Conservation (phyloP, 2,888 invertebrate genomes). For the Drosophila siamana region DNA sequence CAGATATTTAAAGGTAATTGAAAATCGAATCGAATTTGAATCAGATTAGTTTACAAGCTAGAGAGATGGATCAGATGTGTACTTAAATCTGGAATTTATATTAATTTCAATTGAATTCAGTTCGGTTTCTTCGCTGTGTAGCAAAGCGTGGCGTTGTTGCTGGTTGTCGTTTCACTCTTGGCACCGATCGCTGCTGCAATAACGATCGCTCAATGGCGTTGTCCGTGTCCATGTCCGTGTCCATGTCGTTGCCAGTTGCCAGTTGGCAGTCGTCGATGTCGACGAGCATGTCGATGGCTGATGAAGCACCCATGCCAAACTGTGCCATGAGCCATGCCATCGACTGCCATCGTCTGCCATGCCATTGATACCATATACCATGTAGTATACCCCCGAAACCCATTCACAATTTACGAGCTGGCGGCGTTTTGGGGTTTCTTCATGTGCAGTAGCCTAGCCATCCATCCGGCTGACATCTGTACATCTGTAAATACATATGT, state of each 20-base stretch:
- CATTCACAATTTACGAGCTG: conserved; percentile 49
- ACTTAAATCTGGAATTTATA: too few species aligned
- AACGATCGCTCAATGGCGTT: conserved; percentile 46
- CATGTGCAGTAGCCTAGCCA: conserved; percentile 42
- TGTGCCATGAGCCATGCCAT: conserved; percentile 20
- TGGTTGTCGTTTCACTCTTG: too few species aligned
- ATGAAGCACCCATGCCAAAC: conserved; percentile 47
- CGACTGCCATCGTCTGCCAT: too few species aligned
- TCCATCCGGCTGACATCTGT: background rate
- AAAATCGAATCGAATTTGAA: too few species aligned
- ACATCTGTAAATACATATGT: background rate
- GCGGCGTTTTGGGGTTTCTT: conserved; percentile 29
- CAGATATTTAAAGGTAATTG: too few species aligned
- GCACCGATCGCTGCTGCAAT: conserved; percentile 30
- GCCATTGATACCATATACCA: conserved; percentile 23
- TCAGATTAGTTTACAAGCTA: too few species aligned
- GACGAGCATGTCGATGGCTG: conserved; percentile 29
- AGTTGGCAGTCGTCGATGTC: conserved; percentile 21
- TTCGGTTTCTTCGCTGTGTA: too few species aligned
- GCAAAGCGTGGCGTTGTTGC: too few species aligned
- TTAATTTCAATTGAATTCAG: too few species aligned
- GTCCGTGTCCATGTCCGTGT: conserved; percentile 37
- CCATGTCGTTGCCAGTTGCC: conserved; percentile 11
- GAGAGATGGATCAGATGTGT: too few species aligned
- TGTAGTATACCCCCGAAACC: conserved; percentile 39